These are phyloP conservation scores for Epiblema foenella DNA, from an alignment of 2,888 invertebrate genomes.

Conservation along the genomic window DNA sequence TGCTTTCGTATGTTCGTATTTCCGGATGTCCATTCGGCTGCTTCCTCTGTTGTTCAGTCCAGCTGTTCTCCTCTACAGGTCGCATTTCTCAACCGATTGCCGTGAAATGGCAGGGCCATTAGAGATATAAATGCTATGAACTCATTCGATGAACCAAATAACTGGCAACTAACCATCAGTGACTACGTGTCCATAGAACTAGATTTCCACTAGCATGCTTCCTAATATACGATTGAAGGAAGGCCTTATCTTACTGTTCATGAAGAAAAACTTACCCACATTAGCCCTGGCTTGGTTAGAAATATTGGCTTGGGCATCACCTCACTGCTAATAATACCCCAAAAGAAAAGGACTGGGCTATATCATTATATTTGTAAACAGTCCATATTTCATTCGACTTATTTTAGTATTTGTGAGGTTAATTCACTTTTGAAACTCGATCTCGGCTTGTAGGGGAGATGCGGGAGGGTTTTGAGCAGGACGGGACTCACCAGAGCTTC, in stretches of 20 bases:
- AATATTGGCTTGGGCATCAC: background rate
- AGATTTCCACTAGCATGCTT: background rate
- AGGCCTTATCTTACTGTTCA: too few relatives aligned
- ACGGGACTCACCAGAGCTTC: slow-evolving; percentile 77
- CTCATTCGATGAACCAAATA: background rate
- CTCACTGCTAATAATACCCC: background rate
- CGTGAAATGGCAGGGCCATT: too few relatives aligned
- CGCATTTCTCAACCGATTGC: too few relatives aligned
- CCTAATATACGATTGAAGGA: too few relatives aligned
- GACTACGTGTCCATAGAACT: background rate
- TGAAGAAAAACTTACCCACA: background rate
- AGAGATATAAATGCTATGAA: background rate
- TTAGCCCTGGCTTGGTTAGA: background rate
- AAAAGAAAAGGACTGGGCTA: background rate
- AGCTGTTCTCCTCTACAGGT: too few relatives aligned
- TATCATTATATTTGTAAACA: background rate
- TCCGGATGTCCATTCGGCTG: too few relatives aligned
- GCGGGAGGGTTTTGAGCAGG: background rate
- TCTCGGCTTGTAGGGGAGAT: background rate
- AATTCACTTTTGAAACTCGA: background rate
- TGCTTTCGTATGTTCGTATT: too few relatives aligned
- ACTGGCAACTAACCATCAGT: background rate
- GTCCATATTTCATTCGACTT: background rate
- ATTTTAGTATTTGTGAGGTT: background rate
- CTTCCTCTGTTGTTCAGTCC: too few relatives aligned